Percentiles rank a stretch among this genome's conserved stretches.
These are phyloP conservation scores for Myotis davidii DNA, from an alignment of 2,113 vertebrate species.

Conservation along the genomic window DNA sequence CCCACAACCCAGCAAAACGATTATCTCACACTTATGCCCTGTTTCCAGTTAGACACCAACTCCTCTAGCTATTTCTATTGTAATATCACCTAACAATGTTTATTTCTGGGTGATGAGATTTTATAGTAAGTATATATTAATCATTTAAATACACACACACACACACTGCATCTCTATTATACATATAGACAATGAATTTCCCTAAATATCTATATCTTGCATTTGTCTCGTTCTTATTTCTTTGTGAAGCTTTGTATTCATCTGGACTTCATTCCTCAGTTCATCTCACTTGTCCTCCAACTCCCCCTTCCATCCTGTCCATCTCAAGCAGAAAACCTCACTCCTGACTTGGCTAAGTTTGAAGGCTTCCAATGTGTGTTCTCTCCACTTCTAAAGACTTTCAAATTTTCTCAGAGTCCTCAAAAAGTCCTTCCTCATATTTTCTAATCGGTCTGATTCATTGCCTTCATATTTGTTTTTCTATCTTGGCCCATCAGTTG, in stretches of 20 bases:
- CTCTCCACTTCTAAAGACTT: neutral
- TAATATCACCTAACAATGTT: neutral
- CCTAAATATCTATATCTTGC: neutral
- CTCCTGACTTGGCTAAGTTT: neutral
- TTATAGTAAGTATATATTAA: neutral
- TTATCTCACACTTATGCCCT: neutral
- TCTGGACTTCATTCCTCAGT: neutral
- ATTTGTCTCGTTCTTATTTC: neutral
- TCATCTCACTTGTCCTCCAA: neutral
- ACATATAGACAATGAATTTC: neutral
- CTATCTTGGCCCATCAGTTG: neutral
- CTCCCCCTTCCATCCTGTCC: neutral
- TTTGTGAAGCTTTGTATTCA: neutral
- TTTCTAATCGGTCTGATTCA: neutral
- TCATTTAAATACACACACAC: neutral
- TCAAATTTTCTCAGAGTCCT: neutral
- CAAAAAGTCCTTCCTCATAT: neutral
- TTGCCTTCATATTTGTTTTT: constrained; percentile 22
- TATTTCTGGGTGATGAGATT: neutral
- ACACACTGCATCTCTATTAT: neutral
- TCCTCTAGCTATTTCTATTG: neutral
- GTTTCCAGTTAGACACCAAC: neutral
- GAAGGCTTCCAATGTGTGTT: neutral
- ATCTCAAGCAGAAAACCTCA: neutral
- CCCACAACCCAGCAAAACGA: neutral